A percentile compares a stretch with the other conserved stretches of the same genome.
phyloP scores from a whole-genome alignment of 2,113 vertebrate species.

The Tragulus kanchil region DNA sequence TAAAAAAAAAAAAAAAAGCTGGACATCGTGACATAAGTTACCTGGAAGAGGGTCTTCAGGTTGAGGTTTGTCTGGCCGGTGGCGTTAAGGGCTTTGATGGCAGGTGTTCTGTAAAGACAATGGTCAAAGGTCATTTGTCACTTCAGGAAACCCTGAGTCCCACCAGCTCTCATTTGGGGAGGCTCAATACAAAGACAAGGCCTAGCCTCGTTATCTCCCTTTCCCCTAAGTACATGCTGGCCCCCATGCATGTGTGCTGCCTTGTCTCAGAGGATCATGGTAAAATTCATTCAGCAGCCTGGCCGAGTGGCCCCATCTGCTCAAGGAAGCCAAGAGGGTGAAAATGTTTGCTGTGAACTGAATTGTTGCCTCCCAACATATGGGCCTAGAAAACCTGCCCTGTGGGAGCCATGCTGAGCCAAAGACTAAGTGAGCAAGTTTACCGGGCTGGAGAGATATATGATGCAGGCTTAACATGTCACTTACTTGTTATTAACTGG shows the following conservation, averaged over 20 bases:
- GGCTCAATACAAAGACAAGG: background rate
- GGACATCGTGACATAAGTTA: conserved; percentile 51
- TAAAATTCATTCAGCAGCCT: background rate
- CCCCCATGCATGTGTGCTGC: background rate
- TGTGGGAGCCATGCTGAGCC: background rate
- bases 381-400: background rate
- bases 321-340: background rate
- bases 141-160: background rate
- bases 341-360: background rate
- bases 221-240: background rate
- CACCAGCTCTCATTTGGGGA: background rate
- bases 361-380: background rate
- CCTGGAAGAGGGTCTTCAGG: conserved; percentile 91
- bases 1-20: too few species aligned
- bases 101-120: conserved; percentile 89
- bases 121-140: background rate
- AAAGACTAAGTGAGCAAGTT: fast-evolving
- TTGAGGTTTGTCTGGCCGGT: conserved; percentile 92
- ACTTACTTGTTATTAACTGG: conserved; percentile 89
- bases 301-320: fast-evolving
- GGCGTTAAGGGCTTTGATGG: conserved; percentile 93
- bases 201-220: background rate
- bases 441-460: background rate
- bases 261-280: too few species aligned
- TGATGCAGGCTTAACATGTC: background rate